A percentile compares a stretch with the other conserved stretches of the same genome.
phyloP scores from a whole-genome alignment of 92 coral and sea anemone genomes.

The Parazoanthus swiftii region DNA sequence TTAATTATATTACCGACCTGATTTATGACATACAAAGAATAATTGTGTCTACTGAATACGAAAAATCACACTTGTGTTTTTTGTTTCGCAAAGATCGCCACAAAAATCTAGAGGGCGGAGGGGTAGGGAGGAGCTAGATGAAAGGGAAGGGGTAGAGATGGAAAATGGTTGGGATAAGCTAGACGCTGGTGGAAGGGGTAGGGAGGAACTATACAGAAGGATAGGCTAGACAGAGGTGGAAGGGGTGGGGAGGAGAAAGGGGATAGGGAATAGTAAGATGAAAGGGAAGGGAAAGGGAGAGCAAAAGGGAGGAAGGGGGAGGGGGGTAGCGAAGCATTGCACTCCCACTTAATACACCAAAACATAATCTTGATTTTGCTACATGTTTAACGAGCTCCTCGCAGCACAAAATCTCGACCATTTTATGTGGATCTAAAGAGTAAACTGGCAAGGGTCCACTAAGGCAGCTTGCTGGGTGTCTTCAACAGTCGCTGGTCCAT shows the following conservation, averaged over 20 bases:
- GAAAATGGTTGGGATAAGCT: no score
- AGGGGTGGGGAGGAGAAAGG: neutral
- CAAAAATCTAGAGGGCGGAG: neutral
- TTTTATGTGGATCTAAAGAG: neutral
- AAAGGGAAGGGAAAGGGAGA: neutral
- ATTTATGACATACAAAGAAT: neutral
- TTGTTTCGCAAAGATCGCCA: no score
- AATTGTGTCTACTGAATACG: neutral
- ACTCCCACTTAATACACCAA: no score
- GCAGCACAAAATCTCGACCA: neutral
- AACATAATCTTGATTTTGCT: neutral
- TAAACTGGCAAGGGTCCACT: neutral
- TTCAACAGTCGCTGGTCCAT: conserved; percentile 37
- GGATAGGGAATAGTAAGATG: neutral
- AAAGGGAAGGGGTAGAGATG: no score
- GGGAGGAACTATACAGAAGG: neutral
- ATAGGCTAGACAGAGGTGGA: neutral
- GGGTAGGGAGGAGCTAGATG: neutral
- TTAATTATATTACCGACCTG: neutral
- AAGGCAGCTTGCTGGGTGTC: conserved; percentile 35
- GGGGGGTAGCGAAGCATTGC: no score
- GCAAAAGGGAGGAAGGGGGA: neutral
- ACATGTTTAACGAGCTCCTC: neutral
- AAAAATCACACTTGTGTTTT: no score
- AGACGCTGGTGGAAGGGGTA: neutral